Base-by-base conservation (phyloP, 2,888 invertebrate genomes). In the Drosophila melanosoma region DNA sequence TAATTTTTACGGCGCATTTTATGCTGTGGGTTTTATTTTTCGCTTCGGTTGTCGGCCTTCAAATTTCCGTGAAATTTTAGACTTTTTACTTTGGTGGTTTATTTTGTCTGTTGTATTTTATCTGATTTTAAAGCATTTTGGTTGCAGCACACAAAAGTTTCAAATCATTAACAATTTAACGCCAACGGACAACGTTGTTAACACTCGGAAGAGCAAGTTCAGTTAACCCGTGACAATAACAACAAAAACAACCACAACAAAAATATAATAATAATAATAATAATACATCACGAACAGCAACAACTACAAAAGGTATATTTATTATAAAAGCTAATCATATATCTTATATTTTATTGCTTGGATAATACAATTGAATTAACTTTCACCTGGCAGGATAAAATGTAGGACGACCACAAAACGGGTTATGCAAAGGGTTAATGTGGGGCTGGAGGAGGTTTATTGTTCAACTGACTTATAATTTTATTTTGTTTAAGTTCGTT, bases 311-410 rank as follows among this genome's bases (percentile, higher is more conserved):
- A 85, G 90, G 85, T 89, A 79, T 78, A 68, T 77, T 81, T 48
- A 62, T 63, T 72, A 60, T 61, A 49, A 77, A 57, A 70, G 69
- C 69, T 70, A 76, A 87, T 15, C 48, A 48, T 58, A 61, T 75
- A 77, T 79, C 72, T 80, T 23, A 11, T 60, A 71, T 81, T 84
- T 84, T 72, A 79, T 77, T 79, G 65, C 58, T 69, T 72, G 73
- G 57, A 68, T 83, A 76, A 80, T 69, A 45, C 73, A 69, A 62
- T 77, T 84, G 20, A 74, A 79, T 89, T 64, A 53, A 57, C 23
- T 35, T 56, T 36, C n/a, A 33, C 20, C 58, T 42, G 1, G 15
- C 23, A 3, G 26, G 29, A 42, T 52, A 57, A 45, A 61, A 38
- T 40, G 49, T 26, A 7, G 23, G 15, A 29, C 17, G 42, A 71